Evolutionary conservation across 2,797 vertebrate genomes (phyloP).

Genomic region (Semotilus atromaculatus): DNA sequence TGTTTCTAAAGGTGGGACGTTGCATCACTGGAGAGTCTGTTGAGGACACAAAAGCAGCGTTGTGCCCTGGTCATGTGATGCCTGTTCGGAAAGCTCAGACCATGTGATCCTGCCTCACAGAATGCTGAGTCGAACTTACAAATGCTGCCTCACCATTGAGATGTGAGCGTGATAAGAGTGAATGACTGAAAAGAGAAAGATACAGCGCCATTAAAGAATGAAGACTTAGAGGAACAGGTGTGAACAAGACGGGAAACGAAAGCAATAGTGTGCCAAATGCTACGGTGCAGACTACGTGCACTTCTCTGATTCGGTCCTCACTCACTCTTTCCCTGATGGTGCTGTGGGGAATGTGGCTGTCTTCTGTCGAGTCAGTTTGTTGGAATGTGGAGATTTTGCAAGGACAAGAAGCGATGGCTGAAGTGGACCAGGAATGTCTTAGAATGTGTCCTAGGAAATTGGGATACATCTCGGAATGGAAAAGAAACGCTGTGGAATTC

Average conservation of each 20-base stretch:
- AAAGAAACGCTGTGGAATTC: slow-evolving; percentile 20
- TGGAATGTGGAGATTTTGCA: slow-evolving; percentile 16
- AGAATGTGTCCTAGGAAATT: not conserved
- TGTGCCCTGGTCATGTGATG: slow-evolving; percentile 79
- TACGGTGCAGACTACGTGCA: not conserved
- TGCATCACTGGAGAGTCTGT: slow-evolving; percentile 72
- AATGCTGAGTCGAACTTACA: slow-evolving; percentile 55
- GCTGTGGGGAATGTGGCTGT: slow-evolving; percentile 5
- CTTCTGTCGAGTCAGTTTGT: slow-evolving; percentile 23
- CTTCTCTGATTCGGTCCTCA: not conserved
- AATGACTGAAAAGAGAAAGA: slow-evolving; percentile 26
- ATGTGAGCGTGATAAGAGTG: not conserved
- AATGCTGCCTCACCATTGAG: slow-evolving; percentile 36
- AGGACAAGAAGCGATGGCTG: not conserved
- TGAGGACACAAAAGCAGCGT: slow-evolving; percentile 77
- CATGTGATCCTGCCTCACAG: slow-evolving; percentile 54
- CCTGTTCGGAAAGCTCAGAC: slow-evolving; percentile 53
- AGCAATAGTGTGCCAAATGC: not conserved
- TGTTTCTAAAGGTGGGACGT: slow-evolving; percentile 70
- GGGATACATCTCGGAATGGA: slow-evolving; percentile 2
- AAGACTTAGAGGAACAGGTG: slow-evolving; percentile 30
- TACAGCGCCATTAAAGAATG: slow-evolving; percentile 26
- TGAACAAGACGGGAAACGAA: slow-evolving; percentile 30
- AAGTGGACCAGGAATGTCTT: not conserved
- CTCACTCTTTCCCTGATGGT: not conserved